Evolutionary conservation across 1,140 invertebrate species (phyloP), one percentile per base, ranked within the genome.

Genomic region (Ephestia elutella): DNA sequence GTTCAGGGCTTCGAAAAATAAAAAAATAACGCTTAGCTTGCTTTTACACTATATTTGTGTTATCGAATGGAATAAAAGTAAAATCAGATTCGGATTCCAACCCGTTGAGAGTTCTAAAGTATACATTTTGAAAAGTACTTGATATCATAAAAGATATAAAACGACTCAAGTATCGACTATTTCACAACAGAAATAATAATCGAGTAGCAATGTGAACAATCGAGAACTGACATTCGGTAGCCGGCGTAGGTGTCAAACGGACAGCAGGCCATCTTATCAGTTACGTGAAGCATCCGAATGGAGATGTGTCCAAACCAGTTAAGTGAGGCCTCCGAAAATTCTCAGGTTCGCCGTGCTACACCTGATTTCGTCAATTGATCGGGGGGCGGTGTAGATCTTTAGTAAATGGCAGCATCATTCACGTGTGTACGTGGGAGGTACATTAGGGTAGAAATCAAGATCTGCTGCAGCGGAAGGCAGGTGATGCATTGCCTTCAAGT

Each of bases 371-470:
- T 57, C 53, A 49, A 38, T 62, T 54, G 50, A 30, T 49, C 28
- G 35, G 58, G 30, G 56, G 56, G 49, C 49, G 57, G 51, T 51
- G 55, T 44, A 69, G 71, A 64, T 77, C 68, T 71, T 62, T 56
- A 59, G 51, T 62, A 56, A 57, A 53, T 75, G 68, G 72, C 50
- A 13, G 68, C 60, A 71, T 78, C 65, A 72, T 59, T 69, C 69
- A 73, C 68, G 54, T 68, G 59, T 64, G 60, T 64, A 76, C 72
- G 78, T 84, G 77, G 77, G 81, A 78, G 80, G 78, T 75, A 78
- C 68, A 71, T 76, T 77, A 72, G 66, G 65, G 76, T 76, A 71
- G 73, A 80, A 79, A 84, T 86, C 82, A 82, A 85, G 81, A 86
- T 84, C 68, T 71, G 70, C 72, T 78, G 76, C 74, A 82, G 80